Evolutionary conservation across 1,140 invertebrate species (phyloP).

Genomic region (Atopsyche davidsoni): DNA sequence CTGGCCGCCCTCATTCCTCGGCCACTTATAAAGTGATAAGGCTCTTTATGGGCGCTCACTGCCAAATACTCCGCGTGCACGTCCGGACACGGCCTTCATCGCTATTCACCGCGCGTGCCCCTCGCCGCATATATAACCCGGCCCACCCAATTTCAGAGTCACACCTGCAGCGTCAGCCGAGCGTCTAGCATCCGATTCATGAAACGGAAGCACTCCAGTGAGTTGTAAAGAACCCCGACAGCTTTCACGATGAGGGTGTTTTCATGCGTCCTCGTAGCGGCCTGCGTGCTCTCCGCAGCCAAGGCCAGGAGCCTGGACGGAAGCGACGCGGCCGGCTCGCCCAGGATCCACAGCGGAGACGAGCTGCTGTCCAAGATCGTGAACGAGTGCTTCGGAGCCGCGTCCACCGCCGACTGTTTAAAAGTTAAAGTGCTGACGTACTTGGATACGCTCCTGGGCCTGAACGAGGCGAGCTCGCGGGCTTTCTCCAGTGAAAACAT

Average conservation of each 20-base stretch:
- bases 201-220: neutral
- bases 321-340: slow-evolving; percentile 49
- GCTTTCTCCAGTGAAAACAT: slow-evolving; percentile 55
- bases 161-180: slow-evolving; percentile 40
- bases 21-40: slow-evolving; percentile 9
- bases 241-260: slow-evolving; percentile 34
- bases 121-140: slow-evolving; percentile 50
- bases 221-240: slow-evolving; percentile 1
- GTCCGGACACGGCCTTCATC: slow-evolving; percentile 18
- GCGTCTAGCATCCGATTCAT: slow-evolving; percentile 15
- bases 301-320: slow-evolving; percentile 39
- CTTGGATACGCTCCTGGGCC: slow-evolving; percentile 61
- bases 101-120: slow-evolving; percentile 34
- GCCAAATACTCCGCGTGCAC: slow-evolving; percentile 20
- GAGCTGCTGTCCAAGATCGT: slow-evolving; percentile 65
- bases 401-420: slow-evolving; percentile 60
- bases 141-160: slow-evolving; percentile 49
- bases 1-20: neutral
- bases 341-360: slow-evolving; percentile 54
- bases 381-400: slow-evolving; percentile 61
- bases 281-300: slow-evolving; percentile 44
- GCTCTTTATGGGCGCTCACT: slow-evolving; percentile 15
- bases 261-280: slow-evolving; percentile 38
- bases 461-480: slow-evolving; percentile 53
- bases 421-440: slow-evolving; percentile 67